These are phyloP conservation scores for Bombus confusus DNA, from an alignment of 1,140 invertebrate genomes.

Conservation along the genomic window DNA sequence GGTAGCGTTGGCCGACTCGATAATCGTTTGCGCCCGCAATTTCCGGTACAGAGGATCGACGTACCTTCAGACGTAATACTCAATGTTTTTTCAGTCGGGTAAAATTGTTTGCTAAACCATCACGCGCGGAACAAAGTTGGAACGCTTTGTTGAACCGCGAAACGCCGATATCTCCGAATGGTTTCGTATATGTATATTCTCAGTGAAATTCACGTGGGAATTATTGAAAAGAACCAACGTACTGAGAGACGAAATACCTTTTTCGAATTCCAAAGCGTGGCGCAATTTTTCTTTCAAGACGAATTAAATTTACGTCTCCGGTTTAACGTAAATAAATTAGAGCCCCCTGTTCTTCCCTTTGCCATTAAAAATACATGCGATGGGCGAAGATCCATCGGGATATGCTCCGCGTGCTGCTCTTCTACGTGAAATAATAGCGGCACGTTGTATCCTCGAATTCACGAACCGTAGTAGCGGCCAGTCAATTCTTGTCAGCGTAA, in stretches of 20 bases:
- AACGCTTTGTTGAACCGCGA: not conserved
- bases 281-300: not conserved
- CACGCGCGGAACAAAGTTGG: too few species aligned
- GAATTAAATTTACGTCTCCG: not conserved
- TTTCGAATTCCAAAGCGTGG: not conserved
- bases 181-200: not conserved
- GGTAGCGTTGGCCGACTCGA: not conserved
- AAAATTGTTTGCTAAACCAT: constrained; percentile 25
- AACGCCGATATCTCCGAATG: not conserved
- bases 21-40: constrained; percentile 16
- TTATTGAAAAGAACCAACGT: not conserved
- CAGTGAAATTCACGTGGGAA: not conserved
- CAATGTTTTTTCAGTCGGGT: constrained; percentile 19
- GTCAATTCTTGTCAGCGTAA: constrained; percentile 28
- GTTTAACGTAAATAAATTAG: constrained; percentile 8
- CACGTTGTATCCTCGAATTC: constrained; percentile 30
- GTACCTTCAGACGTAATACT: constrained; percentile 7
- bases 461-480: not conserved
- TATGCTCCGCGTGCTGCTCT: not conserved
- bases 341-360: not conserved
- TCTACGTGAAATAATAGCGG: constrained; percentile 36
- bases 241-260: too few species aligned
- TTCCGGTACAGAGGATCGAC: constrained; percentile 9
- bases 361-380: constrained; percentile 27
- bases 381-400: not conserved